These are phyloP conservation scores for Nylanderia fulva DNA, from an alignment of 1,140 invertebrate genomes.

Conservation along the genomic window DNA sequence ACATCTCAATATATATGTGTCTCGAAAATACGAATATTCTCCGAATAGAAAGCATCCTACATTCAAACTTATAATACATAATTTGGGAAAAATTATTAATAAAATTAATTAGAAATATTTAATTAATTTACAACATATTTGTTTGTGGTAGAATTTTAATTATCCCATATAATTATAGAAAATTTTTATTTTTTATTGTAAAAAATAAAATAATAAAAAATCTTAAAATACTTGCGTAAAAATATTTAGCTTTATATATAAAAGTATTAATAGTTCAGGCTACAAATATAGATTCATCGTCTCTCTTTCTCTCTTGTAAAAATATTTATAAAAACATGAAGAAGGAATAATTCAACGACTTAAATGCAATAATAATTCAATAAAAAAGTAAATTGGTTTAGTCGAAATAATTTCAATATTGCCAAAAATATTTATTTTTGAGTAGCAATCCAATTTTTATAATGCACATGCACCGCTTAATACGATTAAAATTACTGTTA, in stretches of 20 bases:
- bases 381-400: neutral
- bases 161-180: no score
- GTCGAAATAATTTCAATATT: slow-evolving; percentile 6
- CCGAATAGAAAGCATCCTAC: neutral
- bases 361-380: slow-evolving; percentile 7
- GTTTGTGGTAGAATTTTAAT: no score
- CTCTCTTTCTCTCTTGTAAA: neutral
- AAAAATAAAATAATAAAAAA: neutral
- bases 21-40: neutral
- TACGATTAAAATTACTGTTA: slow-evolving; percentile 46
- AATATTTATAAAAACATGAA: neutral
- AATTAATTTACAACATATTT: no score
- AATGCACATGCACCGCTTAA: slow-evolving; percentile 21
- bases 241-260: no score
- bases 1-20: slow-evolving; percentile 6
- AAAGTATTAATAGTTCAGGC: slow-evolving; percentile 16
- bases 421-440: slow-evolving; percentile 15
- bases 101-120: neutral
- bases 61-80: neutral
- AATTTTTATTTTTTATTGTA: neutral
- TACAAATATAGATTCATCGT: neutral
- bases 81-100: neutral
- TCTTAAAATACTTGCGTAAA: neutral
- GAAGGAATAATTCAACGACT: neutral
- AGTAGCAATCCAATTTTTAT: neutral